Conservation (phyloP, 1,140 invertebrate species). For the Melanaphis sacchari region DNA sequence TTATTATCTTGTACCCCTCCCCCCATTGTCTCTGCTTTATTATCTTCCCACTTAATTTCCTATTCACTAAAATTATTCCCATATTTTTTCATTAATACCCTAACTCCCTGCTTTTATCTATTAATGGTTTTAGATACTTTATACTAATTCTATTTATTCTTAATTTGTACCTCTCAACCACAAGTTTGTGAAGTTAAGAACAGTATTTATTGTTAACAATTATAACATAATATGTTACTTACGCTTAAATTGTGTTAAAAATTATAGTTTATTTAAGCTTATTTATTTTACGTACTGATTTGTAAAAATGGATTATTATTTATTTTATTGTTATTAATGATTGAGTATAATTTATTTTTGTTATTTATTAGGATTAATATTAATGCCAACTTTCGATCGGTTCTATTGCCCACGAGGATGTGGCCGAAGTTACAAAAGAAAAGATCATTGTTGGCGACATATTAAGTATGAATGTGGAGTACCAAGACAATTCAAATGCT, state of each 20-base stretch:
- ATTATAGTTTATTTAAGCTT: slow-evolving; percentile 2
- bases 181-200: not conserved
- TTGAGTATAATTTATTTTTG: slow-evolving; percentile 3
- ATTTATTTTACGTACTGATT: not conserved
- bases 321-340: not conserved
- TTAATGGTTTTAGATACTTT: too few relatives aligned
- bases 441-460: slow-evolving; percentile 67
- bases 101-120: too few relatives aligned
- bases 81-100: too few relatives aligned
- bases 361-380: slow-evolving; percentile 32
- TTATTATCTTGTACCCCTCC: too few relatives aligned
- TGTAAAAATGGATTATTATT: not conserved
- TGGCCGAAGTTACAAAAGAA: slow-evolving; percentile 61
- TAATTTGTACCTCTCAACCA: not conserved
- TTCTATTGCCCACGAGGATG: slow-evolving; percentile 58
- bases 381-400: not conserved
- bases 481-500: slow-evolving; percentile 66
- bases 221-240: not conserved
- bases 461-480: slow-evolving; percentile 67
- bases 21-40: too few relatives aligned
- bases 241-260: not conserved
- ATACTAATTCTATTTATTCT: too few relatives aligned
- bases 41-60: too few relatives aligned
- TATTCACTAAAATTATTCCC: too few relatives aligned
- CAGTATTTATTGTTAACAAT: not conserved